Conservation (phyloP, 2,113 vertebrate species). For the Glaucomys volans region DNA sequence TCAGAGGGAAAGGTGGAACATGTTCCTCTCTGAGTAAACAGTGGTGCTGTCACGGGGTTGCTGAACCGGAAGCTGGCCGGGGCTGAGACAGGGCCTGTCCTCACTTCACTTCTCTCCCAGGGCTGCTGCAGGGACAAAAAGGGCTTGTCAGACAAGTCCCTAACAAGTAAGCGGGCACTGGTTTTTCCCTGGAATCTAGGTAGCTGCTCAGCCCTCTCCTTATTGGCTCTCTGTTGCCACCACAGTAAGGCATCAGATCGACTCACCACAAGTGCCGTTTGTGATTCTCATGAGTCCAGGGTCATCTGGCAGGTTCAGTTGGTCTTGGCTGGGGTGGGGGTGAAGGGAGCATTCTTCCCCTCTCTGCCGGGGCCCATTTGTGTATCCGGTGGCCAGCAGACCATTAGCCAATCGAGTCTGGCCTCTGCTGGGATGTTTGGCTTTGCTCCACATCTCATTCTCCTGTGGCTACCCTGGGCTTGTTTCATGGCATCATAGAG, state of each 20-base stretch:
- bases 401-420: too few relatives aligned
- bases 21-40: constrained; percentile 5
- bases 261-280: fast-evolving
- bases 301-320: not conserved
- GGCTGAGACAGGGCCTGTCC: not conserved
- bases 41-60: not conserved
- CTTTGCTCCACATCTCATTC: not conserved
- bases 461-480: not conserved
- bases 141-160: too few relatives aligned
- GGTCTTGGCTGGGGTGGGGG: not conserved
- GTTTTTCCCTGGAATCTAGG: not conserved
- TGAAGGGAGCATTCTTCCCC: not conserved
- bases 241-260: not conserved
- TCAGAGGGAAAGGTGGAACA: constrained; percentile 47
- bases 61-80: not conserved
- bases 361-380: not conserved
- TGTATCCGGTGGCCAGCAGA: not conserved
- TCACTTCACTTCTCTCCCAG: not conserved
- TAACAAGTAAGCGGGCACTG: too few relatives aligned
- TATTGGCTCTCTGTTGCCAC: fast-evolving
- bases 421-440: not conserved
- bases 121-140: not conserved
- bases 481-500: not conserved
- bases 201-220: not conserved
- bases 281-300: not conserved